phyloP scores from a whole-genome alignment of 2,113 vertebrate genomes.

The Raja brachyura region DNA sequence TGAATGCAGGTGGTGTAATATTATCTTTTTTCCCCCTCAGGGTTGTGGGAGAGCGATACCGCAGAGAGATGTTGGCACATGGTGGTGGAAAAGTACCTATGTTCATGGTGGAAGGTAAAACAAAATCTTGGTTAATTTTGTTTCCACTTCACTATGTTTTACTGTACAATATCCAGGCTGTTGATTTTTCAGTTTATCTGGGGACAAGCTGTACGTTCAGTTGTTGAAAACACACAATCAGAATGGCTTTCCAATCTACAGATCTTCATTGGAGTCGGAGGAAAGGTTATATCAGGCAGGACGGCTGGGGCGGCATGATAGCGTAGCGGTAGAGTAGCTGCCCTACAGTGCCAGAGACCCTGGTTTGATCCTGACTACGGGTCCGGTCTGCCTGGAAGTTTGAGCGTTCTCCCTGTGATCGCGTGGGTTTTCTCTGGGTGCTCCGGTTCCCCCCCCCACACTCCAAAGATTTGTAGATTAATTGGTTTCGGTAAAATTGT shows the following conservation, averaged over 20 bases:
- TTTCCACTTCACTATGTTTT: neutral
- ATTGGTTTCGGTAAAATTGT: too few species aligned
- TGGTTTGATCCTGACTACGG: too few species aligned
- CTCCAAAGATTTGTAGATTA: too few species aligned
- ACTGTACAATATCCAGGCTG: neutral
- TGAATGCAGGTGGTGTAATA: conserved; percentile 51
- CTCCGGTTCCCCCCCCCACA: too few species aligned
- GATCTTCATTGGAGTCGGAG: neutral
- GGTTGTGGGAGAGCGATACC: conserved; percentile 86
- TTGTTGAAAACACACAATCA: neutral
- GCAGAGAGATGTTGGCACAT: conserved; percentile 86
- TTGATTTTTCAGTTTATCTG: neutral
- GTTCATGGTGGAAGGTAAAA: conserved; percentile 89
- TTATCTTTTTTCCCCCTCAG: conserved; percentile 54
- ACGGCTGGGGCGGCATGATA: too few species aligned
- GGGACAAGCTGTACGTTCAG: neutral
- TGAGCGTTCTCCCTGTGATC: too few species aligned
- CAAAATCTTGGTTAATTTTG: neutral
- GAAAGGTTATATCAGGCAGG: neutral
- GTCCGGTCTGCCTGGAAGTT: too few species aligned
- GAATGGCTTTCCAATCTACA: neutral
- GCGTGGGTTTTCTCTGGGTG: too few species aligned
- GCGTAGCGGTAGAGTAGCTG: too few species aligned
- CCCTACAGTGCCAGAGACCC: too few species aligned
- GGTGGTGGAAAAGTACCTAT: conserved; percentile 87